phyloP scores from a whole-genome alignment of 2,113 vertebrate species.

The Chitala chitala region DNA sequence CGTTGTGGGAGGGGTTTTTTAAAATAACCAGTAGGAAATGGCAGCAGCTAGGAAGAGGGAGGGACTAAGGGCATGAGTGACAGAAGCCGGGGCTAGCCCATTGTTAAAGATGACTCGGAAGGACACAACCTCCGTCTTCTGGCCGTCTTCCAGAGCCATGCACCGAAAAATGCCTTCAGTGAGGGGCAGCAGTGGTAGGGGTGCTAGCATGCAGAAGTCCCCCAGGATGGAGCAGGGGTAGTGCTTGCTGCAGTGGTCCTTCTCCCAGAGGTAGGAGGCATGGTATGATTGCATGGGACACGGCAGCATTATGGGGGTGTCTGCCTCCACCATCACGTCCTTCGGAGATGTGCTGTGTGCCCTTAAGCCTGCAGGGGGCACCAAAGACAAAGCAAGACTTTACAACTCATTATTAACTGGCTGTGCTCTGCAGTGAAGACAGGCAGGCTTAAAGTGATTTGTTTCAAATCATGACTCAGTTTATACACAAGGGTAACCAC shows the following conservation, averaged over 20 bases:
- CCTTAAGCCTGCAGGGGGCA: slow-evolving; percentile 49
- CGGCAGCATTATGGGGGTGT: slow-evolving; percentile 61
- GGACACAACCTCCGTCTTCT: slow-evolving; percentile 67
- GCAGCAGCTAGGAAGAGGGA: slow-evolving; percentile 48
- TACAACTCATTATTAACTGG: no score
- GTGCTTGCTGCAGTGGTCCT: slow-evolving; percentile 59
- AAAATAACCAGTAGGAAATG: slow-evolving; percentile 39
- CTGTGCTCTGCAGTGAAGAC: no score
- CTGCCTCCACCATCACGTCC: slow-evolving; percentile 57
- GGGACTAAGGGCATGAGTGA: slow-evolving; percentile 48
- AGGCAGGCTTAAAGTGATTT: no score
- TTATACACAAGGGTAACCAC: no score
- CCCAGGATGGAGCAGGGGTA: slow-evolving; percentile 68
- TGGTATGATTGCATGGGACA: slow-evolving; percentile 70
- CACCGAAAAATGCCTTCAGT: slow-evolving; percentile 69
- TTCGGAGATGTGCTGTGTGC: slow-evolving; percentile 54
- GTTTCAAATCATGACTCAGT: no score
- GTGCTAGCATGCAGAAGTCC: slow-evolving; percentile 66
- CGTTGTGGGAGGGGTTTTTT: no score
- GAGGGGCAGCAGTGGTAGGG: slow-evolving; percentile 52
- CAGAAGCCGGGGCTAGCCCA: slow-evolving; percentile 45
- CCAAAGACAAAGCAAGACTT: not conserved
- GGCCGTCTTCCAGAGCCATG: slow-evolving; percentile 65
- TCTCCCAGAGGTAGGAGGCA: slow-evolving; percentile 70
- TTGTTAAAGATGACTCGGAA: slow-evolving; percentile 60